Percentiles rank a stretch among this genome's conserved stretches.
Conservation (phyloP, 2,888 invertebrate genomes). For the Epirrhoe alternata region DNA sequence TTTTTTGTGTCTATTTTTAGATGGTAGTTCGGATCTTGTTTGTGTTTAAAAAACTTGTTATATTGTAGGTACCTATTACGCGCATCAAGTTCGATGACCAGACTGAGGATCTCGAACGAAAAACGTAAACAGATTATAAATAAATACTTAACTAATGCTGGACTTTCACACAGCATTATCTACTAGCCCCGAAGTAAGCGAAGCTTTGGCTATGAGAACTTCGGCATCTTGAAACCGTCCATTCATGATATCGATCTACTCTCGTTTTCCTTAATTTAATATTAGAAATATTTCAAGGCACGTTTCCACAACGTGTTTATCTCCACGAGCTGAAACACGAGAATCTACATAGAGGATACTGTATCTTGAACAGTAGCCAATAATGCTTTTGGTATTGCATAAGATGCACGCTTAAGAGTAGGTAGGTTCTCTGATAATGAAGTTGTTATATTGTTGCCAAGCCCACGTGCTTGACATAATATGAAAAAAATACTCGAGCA, state of each 20-base stretch:
- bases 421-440: no score
- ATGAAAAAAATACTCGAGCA: neutral
- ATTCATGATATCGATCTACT: constrained; percentile 39
- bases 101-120: constrained; percentile 20
- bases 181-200: neutral
- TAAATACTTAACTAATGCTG: no score
- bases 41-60: constrained; percentile 12
- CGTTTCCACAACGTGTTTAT: constrained; percentile 30
- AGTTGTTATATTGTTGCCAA: neutral
- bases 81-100: constrained; percentile 38
- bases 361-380: constrained; percentile 5
- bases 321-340: constrained; percentile 13
- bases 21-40: neutral
- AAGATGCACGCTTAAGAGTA: neutral
- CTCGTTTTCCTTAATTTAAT: constrained; percentile 43
- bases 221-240: constrained; percentile 20
- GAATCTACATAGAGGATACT: neutral
- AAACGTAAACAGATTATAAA: constrained; percentile 33
- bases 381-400: neutral
- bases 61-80: constrained; percentile 7
- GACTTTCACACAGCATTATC: no score
- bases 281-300: constrained; percentile 32
- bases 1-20: neutral
- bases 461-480: neutral
- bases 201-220: constrained; percentile 8